Evolutionary conservation across 2,113 vertebrate species (phyloP).

Genomic region (Pluvialis apricaria): DNA sequence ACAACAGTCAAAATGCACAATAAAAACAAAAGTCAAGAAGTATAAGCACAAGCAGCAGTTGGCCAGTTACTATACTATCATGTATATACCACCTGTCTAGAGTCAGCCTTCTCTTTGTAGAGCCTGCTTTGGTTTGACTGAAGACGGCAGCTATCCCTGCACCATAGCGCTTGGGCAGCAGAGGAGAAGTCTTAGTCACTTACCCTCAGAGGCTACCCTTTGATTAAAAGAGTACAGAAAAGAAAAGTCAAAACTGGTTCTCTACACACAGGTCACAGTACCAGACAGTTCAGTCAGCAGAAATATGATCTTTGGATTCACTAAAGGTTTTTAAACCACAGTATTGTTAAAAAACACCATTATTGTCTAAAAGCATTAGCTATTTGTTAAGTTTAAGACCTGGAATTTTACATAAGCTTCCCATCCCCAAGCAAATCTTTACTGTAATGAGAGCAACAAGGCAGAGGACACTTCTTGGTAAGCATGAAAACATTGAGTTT

Average conservation of each 20-base stretch:
- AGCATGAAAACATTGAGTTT: neutral
- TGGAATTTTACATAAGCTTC: neutral
- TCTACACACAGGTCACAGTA: constrained; percentile 76
- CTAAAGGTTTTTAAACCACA: neutral
- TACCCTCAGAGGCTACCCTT: constrained; percentile 90
- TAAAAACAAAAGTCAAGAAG: constrained; percentile 57
- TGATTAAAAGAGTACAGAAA: constrained; percentile 89
- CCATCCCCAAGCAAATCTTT: neutral
- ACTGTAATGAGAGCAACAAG: neutral
- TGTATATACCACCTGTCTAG: constrained; percentile 83
- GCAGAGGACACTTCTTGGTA: neutral
- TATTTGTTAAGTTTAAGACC: neutral
- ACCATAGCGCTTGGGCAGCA: constrained; percentile 84
- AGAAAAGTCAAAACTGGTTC: constrained; percentile 86
- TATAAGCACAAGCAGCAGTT: constrained; percentile 73
- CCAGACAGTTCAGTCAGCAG: constrained; percentile 84
- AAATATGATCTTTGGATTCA: constrained; percentile 68
- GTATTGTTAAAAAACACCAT: neutral
- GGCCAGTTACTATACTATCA: constrained; percentile 78
- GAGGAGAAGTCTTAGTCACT: constrained; percentile 90
- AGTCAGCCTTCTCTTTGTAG: constrained; percentile 82
- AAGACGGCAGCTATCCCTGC: constrained; percentile 86
- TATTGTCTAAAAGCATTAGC: neutral
- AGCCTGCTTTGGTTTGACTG: constrained; percentile 84
- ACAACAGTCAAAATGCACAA: constrained; percentile 63